A percentile compares a stretch with the other conserved stretches of the same genome.
phyloP scores from a whole-genome alignment of 2,888 invertebrate genomes.

The Ophraella communa region DNA sequence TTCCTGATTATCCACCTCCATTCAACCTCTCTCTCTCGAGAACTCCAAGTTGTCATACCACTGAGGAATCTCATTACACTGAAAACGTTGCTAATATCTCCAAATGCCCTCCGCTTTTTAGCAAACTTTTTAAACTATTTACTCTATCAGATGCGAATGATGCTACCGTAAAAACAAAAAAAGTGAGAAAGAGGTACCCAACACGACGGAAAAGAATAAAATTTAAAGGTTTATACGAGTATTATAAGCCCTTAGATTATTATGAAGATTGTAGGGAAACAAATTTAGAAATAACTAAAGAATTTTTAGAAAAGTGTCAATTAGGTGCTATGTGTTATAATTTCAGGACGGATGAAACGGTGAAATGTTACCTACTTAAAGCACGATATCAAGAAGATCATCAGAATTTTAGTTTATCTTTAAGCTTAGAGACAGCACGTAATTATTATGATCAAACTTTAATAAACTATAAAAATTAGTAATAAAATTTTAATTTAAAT shows the following conservation, averaged over 20 bases:
- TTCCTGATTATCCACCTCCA: constrained; percentile 49
- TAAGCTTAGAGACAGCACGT: constrained; percentile 53
- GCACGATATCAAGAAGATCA: constrained; percentile 62
- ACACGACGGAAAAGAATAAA: constrained; percentile 27
- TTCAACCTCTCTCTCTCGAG: constrained; percentile 32
- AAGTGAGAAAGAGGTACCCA: neutral
- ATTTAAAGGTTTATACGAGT: constrained; percentile 46
- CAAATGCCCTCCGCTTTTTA: constrained; percentile 33
- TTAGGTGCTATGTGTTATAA: constrained; percentile 58
- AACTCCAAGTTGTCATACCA: constrained; percentile 36
- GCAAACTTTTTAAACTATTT: constrained; percentile 41
- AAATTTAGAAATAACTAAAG: constrained; percentile 52
- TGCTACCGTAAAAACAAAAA: constrained; percentile 10
- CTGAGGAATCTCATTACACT: constrained; percentile 22
- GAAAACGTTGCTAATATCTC: constrained; percentile 21
- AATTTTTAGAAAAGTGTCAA: constrained; percentile 59
- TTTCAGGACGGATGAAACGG: constrained; percentile 58
- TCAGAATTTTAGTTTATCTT: constrained; percentile 62
- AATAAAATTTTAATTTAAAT: neutral
- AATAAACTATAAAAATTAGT: constrained; percentile 23
- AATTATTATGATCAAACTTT: constrained; percentile 31
- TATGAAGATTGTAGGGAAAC: constrained; percentile 52
- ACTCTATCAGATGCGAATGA: constrained; percentile 17
- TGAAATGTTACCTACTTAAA: constrained; percentile 62
- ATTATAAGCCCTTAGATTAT: constrained; percentile 48